These are phyloP conservation scores for Gonioctena quinquepunctata DNA, from an alignment of 1,140 invertebrate genomes.

Conservation along the genomic window DNA sequence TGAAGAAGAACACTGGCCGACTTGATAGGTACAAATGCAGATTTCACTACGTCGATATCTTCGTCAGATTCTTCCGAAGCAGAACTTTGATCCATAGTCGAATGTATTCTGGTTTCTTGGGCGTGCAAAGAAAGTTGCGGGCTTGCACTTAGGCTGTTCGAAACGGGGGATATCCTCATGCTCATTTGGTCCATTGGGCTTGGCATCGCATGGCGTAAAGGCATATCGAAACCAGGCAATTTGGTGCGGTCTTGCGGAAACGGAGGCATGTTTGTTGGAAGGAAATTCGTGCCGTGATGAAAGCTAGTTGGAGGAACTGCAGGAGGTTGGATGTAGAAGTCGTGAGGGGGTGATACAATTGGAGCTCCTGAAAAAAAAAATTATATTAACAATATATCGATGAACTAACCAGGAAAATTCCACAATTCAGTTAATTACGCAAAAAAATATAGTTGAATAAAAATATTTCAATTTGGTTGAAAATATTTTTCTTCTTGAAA, in stretches of 20 bases:
- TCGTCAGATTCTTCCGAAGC: conserved; percentile 64
- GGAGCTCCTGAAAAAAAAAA: conserved; percentile 17
- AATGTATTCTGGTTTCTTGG: conserved; percentile 60
- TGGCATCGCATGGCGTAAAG: conserved; percentile 17
- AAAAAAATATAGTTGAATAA: too few relatives aligned
- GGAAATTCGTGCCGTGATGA: conserved; percentile 36
- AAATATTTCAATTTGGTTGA: too few relatives aligned
- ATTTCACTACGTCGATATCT: conserved; percentile 74
- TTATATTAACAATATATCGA: too few relatives aligned
- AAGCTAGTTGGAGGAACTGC: conserved; percentile 57
- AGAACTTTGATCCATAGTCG: conserved; percentile 62
- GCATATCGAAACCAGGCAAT: conserved; percentile 32
- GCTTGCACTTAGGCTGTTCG: conserved; percentile 38
- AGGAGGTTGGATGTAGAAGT: conserved; percentile 56
- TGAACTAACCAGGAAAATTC: too few relatives aligned
- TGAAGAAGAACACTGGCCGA: conserved; percentile 55
- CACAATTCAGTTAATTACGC: too few relatives aligned
- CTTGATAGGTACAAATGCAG: conserved; percentile 69
- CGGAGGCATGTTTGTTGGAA: conserved; percentile 22
- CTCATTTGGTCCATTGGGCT: conserved; percentile 43
- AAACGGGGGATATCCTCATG: conserved; percentile 40
- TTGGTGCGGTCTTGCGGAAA: conserved; percentile 25
- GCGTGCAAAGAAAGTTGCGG: conserved; percentile 26
- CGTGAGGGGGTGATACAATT: conserved; percentile 46
- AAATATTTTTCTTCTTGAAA: too few relatives aligned